phyloP scores from a whole-genome alignment of 1,140 invertebrate species.

The Brachionus sp. region DNA sequence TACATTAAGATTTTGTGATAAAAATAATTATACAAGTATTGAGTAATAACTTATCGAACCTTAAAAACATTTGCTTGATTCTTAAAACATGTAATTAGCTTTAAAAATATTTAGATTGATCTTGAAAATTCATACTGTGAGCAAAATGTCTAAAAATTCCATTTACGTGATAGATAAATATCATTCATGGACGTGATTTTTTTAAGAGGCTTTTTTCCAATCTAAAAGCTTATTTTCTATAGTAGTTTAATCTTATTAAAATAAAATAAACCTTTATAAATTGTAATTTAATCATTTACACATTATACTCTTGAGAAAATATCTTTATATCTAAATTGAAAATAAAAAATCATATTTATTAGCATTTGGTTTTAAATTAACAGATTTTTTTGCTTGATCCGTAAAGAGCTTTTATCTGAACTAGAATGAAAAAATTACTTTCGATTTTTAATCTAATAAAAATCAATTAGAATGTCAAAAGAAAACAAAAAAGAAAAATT shows the following conservation, averaged over 20 bases:
- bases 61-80: not conserved
- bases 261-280: not conserved
- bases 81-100: not conserved
- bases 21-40: not conserved
- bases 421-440: too few species aligned
- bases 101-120: not conserved
- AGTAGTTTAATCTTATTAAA: not conserved
- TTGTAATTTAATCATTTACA: not conserved
- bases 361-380: too few species aligned
- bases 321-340: not conserved
- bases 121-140: not conserved
- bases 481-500: too few species aligned
- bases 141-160: not conserved
- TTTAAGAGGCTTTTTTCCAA: not conserved
- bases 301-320: not conserved
- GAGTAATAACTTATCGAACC: conserved; percentile 7
- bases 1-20: not conserved
- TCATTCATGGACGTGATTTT: not conserved
- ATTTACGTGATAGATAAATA: not conserved
- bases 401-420: too few species aligned
- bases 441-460: too few species aligned
- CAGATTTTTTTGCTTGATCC: too few species aligned
- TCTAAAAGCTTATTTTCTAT: not conserved
- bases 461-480: too few species aligned
- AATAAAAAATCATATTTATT: not conserved